A percentile compares a stretch with the other conserved stretches of the same genome.
phyloP scores from a whole-genome alignment of 2,797 vertebrate genomes.

The Pygocentrus nattereri region DNA sequence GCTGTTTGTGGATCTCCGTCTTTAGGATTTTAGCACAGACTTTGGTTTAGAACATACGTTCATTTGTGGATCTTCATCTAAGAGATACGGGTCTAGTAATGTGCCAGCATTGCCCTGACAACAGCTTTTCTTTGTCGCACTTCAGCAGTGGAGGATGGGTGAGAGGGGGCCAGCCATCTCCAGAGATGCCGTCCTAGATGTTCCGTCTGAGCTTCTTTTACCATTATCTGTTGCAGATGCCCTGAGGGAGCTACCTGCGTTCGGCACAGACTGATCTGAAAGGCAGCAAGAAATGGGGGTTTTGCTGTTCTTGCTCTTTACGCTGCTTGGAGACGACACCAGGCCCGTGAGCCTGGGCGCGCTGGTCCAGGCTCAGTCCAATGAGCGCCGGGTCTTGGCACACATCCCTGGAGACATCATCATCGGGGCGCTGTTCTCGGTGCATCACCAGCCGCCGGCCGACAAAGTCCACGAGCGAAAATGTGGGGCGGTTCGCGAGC shows the following conservation, averaged over 20 bases:
- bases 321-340: conserved; percentile 84
- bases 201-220: conserved; percentile 27
- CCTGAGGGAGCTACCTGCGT: conserved; percentile 42
- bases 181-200: conserved; percentile 35
- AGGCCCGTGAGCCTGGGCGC: conserved; percentile 75
- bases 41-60: background rate
- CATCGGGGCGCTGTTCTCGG: conserved; percentile 97
- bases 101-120: conserved; percentile 50
- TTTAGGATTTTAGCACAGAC: background rate
- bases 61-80: conserved; percentile 4
- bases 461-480: conserved; percentile 98
- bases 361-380: conserved; percentile 87
- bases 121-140: conserved; percentile 52
- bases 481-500: conserved; percentile 95
- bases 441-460: conserved; percentile 96
- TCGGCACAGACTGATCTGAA: conserved; percentile 45
- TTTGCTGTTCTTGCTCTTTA: conserved; percentile 79
- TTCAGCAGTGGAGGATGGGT: conserved; percentile 1
- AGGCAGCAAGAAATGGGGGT: conserved; percentile 80
- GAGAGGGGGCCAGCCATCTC: conserved; percentile 18
- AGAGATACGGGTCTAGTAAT: background rate
- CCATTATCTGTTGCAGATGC: conserved; percentile 53
- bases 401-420: conserved; percentile 95
- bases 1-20: background rate
- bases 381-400: conserved; percentile 91